Base-by-base conservation (phyloP, 2,888 invertebrate genomes). In the Thelaira solivaga region DNA sequence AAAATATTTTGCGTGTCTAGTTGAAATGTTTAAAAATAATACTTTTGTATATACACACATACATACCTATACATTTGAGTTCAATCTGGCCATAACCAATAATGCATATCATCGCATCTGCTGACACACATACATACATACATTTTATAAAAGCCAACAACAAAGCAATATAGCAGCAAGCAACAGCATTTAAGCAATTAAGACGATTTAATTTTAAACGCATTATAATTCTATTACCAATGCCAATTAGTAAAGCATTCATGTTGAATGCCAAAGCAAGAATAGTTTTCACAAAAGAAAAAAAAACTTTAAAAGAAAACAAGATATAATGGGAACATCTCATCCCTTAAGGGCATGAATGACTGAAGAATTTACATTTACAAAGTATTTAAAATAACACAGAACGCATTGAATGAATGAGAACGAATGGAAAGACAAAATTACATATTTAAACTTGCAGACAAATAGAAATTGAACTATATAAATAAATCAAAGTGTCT, bases 161-260 rank as follows among this genome's bases (percentile, higher is more conserved):
- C 18, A 24, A 51, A 29, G 16, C 22, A 34, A 24, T n/a, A 8
- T 34, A 47, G 24, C 11, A 59, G 4, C 31, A 20, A 57, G 18
- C 7, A 53, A 59, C 20, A 65, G 45, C 39, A 53, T 13, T 11
- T 39, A 29, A 68, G 39, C 36, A 62, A 73, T 59, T 65, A 69
- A 74, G 20, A 51, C 43, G 61, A 83, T 83, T 83, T 84, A 84
- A 85, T 82, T 84, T 85, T 85, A 84, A 86, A 83, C 83, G 84
- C 86, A 78, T 78, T 69, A 55, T 69, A 80, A 81, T 86, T 86
- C 85, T 85, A 86, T 86, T 85, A 83, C 83, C 86, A 85, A 83
- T 85, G 86, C 86, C 86, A 86, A 86, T 86, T 86, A 86, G 85
- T 77, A 77, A 71, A 73, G 69, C 72, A 80, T 76, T 76, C 68